A percentile compares a stretch with the other conserved stretches of the same genome.
Evolutionary conservation across 2,797 vertebrate species (phyloP).

Genomic region (Pangasius larnaudii): DNA sequence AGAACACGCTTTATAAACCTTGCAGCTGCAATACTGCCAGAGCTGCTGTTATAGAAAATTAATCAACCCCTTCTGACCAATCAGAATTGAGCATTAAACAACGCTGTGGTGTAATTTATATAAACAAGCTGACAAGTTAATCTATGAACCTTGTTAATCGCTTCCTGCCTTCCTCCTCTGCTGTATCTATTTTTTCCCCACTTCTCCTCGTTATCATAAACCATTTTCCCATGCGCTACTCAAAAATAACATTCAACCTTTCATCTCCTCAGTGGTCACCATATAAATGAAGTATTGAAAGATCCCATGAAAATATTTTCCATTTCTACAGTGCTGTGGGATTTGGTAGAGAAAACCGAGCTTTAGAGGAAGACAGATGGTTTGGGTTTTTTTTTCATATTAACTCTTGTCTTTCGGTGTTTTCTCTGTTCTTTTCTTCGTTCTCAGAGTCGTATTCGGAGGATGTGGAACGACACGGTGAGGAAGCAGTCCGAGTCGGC

Average conservation of each 20-base stretch:
- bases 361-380: not conserved
- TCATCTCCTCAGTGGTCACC: not conserved
- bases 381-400: not conserved
- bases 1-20: not conserved
- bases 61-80: not conserved
- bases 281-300: not conserved
- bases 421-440: not conserved
- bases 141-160: not conserved
- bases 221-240: not conserved
- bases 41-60: not conserved
- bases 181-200: not conserved
- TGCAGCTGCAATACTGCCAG: not conserved
- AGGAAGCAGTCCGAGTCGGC: conserved; percentile 98
- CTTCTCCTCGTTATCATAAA: not conserved
- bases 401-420: not conserved
- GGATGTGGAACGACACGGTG: conserved; percentile 99
- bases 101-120: not conserved
- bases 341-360: not conserved
- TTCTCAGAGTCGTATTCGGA: conserved; percentile 93
- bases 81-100: not conserved
- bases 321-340: not conserved
- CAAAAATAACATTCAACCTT: not conserved
- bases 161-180: not conserved
- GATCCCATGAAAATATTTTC: not conserved
- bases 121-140: not conserved